Conservation (phyloP, 2,797 vertebrate species). For the Euthynnus affinis region DNA sequence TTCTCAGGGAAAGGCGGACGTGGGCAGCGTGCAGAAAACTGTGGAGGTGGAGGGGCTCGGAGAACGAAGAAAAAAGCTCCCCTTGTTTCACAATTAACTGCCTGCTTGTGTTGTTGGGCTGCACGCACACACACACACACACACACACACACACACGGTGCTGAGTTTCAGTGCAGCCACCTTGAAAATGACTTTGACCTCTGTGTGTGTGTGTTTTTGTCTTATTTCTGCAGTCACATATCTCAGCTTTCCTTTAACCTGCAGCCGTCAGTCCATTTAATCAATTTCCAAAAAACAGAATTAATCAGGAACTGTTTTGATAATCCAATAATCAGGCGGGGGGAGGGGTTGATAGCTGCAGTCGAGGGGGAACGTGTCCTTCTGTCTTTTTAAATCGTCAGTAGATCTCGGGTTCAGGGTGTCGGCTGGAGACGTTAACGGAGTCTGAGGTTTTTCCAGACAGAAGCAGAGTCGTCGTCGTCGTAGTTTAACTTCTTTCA, state of each 20-base stretch:
- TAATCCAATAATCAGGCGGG: too few relatives aligned
- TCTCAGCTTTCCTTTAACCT: background rate
- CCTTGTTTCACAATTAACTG: constrained; percentile 26
- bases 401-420: too few relatives aligned
- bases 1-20: constrained; percentile 60
- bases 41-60: constrained; percentile 13
- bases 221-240: background rate
- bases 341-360: too few relatives aligned
- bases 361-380: too few relatives aligned
- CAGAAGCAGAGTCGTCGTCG: too few relatives aligned
- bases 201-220: background rate
- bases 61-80: constrained; percentile 17
- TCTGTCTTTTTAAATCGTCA: too few relatives aligned
- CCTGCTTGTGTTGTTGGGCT: constrained; percentile 7
- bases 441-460: too few relatives aligned
- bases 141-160: background rate
- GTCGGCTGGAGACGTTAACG: too few relatives aligned
- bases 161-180: constrained; percentile 18
- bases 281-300: too few relatives aligned
- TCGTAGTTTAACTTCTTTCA: too few relatives aligned
- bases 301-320: too few relatives aligned
- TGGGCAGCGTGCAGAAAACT: constrained; percentile 57
- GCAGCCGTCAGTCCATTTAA: too few relatives aligned
- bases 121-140: background rate
- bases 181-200: constrained; percentile 49